phyloP scores from a whole-genome alignment of 2,888 invertebrate species.

The Dicyrtoma fusca region DNA sequence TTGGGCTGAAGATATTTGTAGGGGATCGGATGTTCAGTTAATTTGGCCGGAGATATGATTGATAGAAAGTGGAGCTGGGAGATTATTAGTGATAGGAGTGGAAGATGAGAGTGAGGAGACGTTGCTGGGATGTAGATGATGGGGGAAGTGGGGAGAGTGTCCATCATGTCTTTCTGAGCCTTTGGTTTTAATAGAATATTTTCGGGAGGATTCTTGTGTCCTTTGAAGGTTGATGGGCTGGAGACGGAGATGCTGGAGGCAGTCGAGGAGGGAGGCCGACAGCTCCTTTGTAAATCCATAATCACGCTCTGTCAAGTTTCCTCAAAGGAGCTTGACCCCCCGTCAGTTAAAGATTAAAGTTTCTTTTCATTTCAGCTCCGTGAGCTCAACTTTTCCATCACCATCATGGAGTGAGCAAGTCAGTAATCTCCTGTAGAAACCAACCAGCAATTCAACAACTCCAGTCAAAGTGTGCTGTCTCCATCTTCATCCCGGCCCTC shows the following conservation, averaged over 20 bases:
- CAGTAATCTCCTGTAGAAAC: constrained; percentile 25
- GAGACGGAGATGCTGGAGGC: not conserved
- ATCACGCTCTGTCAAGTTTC: constrained; percentile 48
- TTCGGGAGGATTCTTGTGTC: no score
- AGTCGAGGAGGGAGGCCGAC: constrained; percentile 44
- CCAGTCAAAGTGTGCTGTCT: constrained; percentile 14
- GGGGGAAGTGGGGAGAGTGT: not conserved
- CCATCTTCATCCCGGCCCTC: not conserved
- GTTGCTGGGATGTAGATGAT: no score
- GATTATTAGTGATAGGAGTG: not conserved
- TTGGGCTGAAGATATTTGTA: no score
- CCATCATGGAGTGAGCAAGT: constrained; percentile 27
- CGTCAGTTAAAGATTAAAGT: constrained; percentile 43
- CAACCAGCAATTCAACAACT: constrained; percentile 30
- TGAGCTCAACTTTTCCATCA: constrained; percentile 35
- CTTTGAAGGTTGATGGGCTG: not conserved
- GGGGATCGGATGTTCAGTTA: no score
- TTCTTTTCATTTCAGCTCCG: constrained; percentile 36
- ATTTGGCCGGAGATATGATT: no score
- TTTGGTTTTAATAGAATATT: no score
- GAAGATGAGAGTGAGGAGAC: no score
- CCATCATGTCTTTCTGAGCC: no score
- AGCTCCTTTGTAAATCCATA: constrained; percentile 46
- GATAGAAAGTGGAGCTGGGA: not conserved
- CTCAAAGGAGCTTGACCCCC: constrained; percentile 45